phyloP scores from a whole-genome alignment of 2,888 invertebrate genomes.

The Tinea semifulvella region DNA sequence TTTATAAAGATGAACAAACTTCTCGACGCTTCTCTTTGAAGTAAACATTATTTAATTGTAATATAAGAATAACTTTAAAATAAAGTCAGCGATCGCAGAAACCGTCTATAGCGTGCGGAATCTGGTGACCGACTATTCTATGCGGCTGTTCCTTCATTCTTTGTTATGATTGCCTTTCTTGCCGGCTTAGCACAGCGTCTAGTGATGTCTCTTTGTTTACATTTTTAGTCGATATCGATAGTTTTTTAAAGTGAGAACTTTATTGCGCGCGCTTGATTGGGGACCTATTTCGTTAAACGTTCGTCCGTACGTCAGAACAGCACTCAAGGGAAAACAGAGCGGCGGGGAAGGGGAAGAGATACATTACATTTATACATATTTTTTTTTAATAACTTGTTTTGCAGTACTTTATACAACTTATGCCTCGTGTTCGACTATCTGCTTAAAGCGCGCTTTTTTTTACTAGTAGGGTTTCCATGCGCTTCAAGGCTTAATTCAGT shows the following conservation, averaged over 20 bases:
- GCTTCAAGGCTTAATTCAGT: too few species aligned
- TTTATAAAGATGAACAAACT: conserved; percentile 46
- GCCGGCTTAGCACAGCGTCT: conserved; percentile 39
- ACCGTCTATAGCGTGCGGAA: conserved; percentile 36
- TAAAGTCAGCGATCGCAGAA: not conserved
- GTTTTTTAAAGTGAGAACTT: too few species aligned
- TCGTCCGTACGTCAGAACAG: not conserved
- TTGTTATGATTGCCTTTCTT: conserved; percentile 55
- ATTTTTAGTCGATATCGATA: conserved; percentile 38
- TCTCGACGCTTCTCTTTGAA: conserved; percentile 48
- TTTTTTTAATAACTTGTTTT: too few species aligned
- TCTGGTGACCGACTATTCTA: conserved; percentile 45
- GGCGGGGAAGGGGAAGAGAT: too few species aligned
- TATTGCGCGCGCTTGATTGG: too few species aligned
- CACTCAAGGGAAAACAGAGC: too few species aligned
- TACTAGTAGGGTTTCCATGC: too few species aligned
- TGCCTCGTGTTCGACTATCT: too few species aligned
- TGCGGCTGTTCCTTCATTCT: conserved; percentile 30
- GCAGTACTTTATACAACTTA: too few species aligned
- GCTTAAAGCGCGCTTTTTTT: too few species aligned
- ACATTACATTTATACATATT: too few species aligned
- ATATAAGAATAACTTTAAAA: not conserved
- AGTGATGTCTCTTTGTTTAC: conserved; percentile 51
- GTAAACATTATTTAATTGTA: conserved; percentile 40
- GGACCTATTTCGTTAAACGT: too few species aligned